These are phyloP conservation scores for Spea hammondii DNA, from an alignment of 2,797 vertebrate genomes.

Conservation along the genomic window DNA sequence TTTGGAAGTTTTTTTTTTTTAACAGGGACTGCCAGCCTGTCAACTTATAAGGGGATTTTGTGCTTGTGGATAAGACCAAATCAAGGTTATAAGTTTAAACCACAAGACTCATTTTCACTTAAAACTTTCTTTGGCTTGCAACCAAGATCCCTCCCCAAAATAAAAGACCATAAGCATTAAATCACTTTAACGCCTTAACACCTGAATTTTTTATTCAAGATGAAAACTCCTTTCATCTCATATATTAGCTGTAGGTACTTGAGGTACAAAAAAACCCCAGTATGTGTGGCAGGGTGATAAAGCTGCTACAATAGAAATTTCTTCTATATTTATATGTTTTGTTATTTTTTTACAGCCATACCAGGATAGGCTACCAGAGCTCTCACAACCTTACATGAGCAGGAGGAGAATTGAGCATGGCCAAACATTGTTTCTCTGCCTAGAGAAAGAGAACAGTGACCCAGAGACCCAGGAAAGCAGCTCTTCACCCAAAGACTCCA, in stretches of 20 bases:
- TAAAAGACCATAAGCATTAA: slow-evolving; percentile 45
- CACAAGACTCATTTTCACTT: slow-evolving; percentile 51
- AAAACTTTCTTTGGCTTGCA: slow-evolving; percentile 40
- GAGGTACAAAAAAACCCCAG: not conserved
- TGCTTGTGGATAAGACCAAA: slow-evolving; percentile 51
- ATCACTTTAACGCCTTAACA: slow-evolving; percentile 50
- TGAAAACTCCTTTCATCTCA: slow-evolving; percentile 38
- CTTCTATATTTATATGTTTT: no score
- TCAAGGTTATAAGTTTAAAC: slow-evolving; percentile 53
- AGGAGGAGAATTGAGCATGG: no score
- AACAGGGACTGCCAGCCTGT: slow-evolving; percentile 38
- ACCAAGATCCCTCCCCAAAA: slow-evolving; percentile 45
- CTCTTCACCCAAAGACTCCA: no score
- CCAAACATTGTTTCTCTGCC: no score
- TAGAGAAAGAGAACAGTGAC: no score
- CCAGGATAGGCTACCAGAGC: no score
- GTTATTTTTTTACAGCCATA: no score
- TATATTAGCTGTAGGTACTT: slow-evolving; percentile 12
- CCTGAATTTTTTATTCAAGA: slow-evolving; percentile 43
- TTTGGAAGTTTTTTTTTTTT: slow-evolving; percentile 28
- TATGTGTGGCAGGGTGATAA: not conserved
- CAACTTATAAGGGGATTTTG: slow-evolving; percentile 49
- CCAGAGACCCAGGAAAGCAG: no score
- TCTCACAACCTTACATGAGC: no score
- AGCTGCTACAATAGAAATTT: not conserved